These are phyloP conservation scores for Paraplagusia blochii DNA, from an alignment of 2,113 vertebrate species.

Conservation along the genomic window DNA sequence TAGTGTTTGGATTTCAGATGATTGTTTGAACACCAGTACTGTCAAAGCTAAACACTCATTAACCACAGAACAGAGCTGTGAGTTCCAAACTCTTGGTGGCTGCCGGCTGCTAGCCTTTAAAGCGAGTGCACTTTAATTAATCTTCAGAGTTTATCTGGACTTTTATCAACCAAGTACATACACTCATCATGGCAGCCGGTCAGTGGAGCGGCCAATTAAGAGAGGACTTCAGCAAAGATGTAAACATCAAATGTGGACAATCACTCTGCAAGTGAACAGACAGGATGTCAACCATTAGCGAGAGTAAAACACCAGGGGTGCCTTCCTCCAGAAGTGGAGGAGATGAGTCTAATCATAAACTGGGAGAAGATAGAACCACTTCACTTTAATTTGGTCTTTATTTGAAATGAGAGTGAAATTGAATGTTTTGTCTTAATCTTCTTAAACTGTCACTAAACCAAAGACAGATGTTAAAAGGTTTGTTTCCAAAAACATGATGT, in stretches of 20 bases:
- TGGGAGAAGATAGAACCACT: no score
- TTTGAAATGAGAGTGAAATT: no score
- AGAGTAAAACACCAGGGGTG: no score
- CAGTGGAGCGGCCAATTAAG: constrained; percentile 19
- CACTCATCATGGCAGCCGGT: constrained; percentile 18
- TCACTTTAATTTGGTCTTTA: no score
- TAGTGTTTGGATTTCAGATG: background rate
- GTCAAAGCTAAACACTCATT: constrained; percentile 8
- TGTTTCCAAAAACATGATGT: no score
- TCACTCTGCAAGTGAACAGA: no score
- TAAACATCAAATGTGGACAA: no score
- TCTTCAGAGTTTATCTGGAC: constrained; percentile 30
- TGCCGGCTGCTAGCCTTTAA: constrained; percentile 16
- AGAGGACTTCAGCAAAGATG: constrained; percentile 10
- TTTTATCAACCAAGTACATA: constrained; percentile 25
- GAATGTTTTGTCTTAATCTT: no score
- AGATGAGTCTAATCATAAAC: constrained; percentile 64
- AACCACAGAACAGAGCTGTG: constrained; percentile 5
- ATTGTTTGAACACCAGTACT: constrained; percentile 8
- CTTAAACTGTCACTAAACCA: no score
- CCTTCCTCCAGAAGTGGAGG: constrained; percentile 6
- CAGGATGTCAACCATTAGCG: no score
- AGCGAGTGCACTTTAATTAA: constrained; percentile 37
- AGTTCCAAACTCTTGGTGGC: constrained; percentile 3
- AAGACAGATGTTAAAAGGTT: no score